Conservation (phyloP, 2,113 vertebrate genomes). For the Tilapia sparmanii region DNA sequence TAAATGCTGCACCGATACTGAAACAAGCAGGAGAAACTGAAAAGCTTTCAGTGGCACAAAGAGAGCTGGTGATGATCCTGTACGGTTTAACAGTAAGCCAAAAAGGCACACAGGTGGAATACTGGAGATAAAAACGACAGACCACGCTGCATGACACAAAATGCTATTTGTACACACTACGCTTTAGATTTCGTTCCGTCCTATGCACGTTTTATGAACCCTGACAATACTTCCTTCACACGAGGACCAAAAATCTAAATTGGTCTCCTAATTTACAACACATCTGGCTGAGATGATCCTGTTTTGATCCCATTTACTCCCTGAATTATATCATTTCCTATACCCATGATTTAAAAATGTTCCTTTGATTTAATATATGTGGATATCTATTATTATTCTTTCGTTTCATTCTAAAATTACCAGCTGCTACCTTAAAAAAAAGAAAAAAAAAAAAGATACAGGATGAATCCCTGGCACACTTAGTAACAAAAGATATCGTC, state of each 20-base stretch:
- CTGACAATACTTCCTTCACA: conserved; percentile 5
- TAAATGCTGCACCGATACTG: not conserved
- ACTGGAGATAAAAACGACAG: not conserved
- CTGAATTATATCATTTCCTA: not conserved
- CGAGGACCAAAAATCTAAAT: not conserved
- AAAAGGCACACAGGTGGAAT: conserved; percentile 14
- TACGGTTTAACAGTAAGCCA: not conserved
- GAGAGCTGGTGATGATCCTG: not conserved
- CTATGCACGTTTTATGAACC: not conserved
- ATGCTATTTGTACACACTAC: not conserved
- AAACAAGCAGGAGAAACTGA: not conserved
- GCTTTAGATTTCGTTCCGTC: not conserved
- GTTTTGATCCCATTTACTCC: not conserved
- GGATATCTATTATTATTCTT: not conserved
- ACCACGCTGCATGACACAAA: not conserved
- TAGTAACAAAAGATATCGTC: conserved; percentile 22
- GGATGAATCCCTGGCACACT: not conserved
- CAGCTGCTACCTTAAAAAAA: not conserved
- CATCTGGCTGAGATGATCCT: not conserved
- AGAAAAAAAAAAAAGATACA: not conserved
- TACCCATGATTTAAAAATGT: not conserved
- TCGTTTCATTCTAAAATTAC: not conserved
- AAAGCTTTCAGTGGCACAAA: not conserved
- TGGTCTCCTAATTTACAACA: not conserved
- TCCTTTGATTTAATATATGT: not conserved